phyloP scores from a whole-genome alignment of 2,113 vertebrate genomes.

The Galbula dea region DNA sequence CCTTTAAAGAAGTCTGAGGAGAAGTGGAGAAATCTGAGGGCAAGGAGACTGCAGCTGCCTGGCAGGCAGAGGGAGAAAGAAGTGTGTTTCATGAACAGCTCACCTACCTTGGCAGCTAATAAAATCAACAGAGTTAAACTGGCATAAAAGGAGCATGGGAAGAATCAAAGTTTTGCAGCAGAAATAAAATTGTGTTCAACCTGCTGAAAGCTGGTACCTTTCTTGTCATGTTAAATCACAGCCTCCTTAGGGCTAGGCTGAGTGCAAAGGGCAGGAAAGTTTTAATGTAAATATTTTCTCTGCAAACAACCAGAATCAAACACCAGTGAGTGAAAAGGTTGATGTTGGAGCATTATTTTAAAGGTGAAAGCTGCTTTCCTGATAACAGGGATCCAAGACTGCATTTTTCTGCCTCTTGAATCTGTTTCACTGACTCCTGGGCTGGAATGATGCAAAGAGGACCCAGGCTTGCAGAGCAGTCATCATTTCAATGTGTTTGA shows the following conservation, averaged over 20 bases:
- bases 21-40: background rate
- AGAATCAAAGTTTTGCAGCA: background rate
- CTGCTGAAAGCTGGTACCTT: background rate
- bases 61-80: background rate
- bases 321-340: background rate
- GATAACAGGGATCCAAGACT: background rate
- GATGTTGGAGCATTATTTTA: background rate
- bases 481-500: background rate
- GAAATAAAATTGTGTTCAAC: background rate
- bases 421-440: background rate
- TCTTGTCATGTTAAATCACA: background rate
- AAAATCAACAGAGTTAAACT: constrained; percentile 29
- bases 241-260: background rate
- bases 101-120: background rate
- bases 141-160: background rate
- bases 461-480: background rate
- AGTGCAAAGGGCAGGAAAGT: background rate
- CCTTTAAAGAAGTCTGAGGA: too few species aligned
- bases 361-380: background rate
- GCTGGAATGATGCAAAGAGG: background rate
- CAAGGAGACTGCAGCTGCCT: background rate
- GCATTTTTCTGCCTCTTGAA: background rate
- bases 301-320: background rate
- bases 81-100: background rate
- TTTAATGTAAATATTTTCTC: background rate